A percentile compares a stretch with the other conserved stretches of the same genome.
Conservation (phyloP, 2,797 vertebrate species). For the Acanthiza pusilla region DNA sequence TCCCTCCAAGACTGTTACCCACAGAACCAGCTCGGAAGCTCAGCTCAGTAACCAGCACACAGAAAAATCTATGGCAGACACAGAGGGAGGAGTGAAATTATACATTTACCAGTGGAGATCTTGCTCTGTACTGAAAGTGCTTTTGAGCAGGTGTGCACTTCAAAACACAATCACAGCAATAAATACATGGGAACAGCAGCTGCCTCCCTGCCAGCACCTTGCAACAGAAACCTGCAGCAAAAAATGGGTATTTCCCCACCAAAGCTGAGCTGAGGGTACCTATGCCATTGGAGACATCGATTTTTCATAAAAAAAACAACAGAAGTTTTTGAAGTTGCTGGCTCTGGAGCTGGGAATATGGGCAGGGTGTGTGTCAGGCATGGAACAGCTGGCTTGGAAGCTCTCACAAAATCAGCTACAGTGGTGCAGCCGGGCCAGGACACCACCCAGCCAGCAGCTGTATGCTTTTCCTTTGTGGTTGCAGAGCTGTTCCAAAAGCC, state of each 20-base stretch:
- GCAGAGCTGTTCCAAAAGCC: neutral
- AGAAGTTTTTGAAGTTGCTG: neutral
- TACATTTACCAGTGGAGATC: neutral
- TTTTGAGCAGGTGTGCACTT: neutral
- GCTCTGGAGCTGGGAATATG: slow-evolving; percentile 13
- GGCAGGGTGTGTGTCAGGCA: slow-evolving; percentile 33
- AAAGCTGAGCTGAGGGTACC: neutral
- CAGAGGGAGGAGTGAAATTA: neutral
- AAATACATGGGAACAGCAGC: neutral
- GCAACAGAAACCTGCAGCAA: neutral
- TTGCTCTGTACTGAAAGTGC: neutral
- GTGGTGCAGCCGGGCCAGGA: neutral
- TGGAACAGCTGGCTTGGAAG: slow-evolving; percentile 47
- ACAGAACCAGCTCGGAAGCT: neutral
- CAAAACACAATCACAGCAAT: neutral
- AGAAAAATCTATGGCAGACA: neutral
- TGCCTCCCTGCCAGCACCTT: neutral
- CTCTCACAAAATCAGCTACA: neutral
- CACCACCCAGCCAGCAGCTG: slow-evolving; percentile 42
- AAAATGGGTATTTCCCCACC: neutral
- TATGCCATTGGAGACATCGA: neutral
- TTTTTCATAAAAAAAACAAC: neutral
- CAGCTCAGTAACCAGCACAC: neutral
- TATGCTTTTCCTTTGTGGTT: slow-evolving; percentile 48
- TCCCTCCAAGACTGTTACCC: neutral